These are phyloP conservation scores for Darevskia mixta DNA, from an alignment of 2,797 vertebrate genomes.

Conservation along the genomic window DNA sequence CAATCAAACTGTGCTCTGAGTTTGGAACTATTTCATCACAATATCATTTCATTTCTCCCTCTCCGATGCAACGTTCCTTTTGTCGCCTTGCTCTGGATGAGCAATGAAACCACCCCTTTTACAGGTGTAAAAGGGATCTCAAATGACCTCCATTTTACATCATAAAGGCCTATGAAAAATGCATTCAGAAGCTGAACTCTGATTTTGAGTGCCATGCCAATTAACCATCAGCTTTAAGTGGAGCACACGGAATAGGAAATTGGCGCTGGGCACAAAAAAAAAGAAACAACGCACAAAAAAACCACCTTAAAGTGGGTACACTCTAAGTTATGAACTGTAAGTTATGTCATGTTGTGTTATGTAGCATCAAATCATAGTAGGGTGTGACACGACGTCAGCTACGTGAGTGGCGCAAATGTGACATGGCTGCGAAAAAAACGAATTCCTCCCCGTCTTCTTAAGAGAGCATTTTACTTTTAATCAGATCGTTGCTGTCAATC, in stretches of 20 bases:
- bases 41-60: conserved; percentile 61
- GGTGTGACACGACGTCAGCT: conserved; percentile 70
- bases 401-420: conserved; percentile 75
- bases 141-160: conserved; percentile 61
- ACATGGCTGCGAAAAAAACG: conserved; percentile 68
- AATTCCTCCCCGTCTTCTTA: conserved; percentile 41
- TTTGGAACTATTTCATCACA: conserved; percentile 31
- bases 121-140: conserved; percentile 51
- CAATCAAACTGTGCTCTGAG: conserved; percentile 41
- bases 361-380: conserved; percentile 72
- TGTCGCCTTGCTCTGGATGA: conserved; percentile 47
- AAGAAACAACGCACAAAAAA: no score
- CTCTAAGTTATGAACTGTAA: conserved; percentile 62
- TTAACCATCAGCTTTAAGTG: conserved; percentile 65
- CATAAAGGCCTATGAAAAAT: conserved; percentile 71
- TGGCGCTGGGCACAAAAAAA: conserved; percentile 64
- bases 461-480: conserved; percentile 78
- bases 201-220: conserved; percentile 62
- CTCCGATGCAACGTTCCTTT: conserved; percentile 44
- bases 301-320: conserved; percentile 63
- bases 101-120: conserved; percentile 51
- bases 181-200: conserved; percentile 69
- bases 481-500: conserved; percentile 77
- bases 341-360: conserved; percentile 70
- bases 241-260: conserved; percentile 70